A percentile compares a stretch with the other conserved stretches of the same genome.
phyloP scores from a whole-genome alignment of 2,113 vertebrate species.

The Limnothrissa miodon region DNA sequence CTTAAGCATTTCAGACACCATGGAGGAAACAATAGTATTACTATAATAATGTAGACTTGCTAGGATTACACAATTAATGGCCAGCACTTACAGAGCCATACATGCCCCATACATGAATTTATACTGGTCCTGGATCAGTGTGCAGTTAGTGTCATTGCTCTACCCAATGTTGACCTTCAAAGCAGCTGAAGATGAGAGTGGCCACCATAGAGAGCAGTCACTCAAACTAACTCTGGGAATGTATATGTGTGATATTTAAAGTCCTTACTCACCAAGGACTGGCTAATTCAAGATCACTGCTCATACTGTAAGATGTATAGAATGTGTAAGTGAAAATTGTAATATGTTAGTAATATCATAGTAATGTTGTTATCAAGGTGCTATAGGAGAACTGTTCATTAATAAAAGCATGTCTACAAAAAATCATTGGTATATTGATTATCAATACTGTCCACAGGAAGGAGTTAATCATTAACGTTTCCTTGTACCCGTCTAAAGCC shows the following conservation, averaged over 20 bases:
- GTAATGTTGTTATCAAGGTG: not conserved
- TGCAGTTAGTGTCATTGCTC: no score
- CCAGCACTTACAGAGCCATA: not conserved
- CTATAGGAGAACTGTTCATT: slow-evolving; percentile 21
- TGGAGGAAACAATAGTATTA: not conserved
- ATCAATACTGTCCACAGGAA: not conserved
- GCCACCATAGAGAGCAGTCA: no score
- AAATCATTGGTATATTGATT: slow-evolving; percentile 45
- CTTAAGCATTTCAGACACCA: not conserved
- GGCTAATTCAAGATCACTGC: not conserved
- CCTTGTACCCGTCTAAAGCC: not conserved
- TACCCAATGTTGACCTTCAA: not conserved
- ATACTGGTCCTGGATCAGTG: no score
- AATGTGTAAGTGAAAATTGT: not conserved
- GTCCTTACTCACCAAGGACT: not conserved
- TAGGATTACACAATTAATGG: slow-evolving; percentile 14
- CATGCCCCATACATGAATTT: not conserved
- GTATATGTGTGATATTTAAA: not conserved
- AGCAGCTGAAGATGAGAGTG: not conserved
- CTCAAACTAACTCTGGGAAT: not conserved
- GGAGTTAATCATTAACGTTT: not conserved
- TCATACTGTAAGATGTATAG: not conserved
- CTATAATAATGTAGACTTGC: not conserved
- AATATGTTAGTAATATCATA: not conserved
- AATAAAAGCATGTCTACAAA: slow-evolving; percentile 17